Conservation (phyloP, 2,113 vertebrate species). For the Martes martes region DNA sequence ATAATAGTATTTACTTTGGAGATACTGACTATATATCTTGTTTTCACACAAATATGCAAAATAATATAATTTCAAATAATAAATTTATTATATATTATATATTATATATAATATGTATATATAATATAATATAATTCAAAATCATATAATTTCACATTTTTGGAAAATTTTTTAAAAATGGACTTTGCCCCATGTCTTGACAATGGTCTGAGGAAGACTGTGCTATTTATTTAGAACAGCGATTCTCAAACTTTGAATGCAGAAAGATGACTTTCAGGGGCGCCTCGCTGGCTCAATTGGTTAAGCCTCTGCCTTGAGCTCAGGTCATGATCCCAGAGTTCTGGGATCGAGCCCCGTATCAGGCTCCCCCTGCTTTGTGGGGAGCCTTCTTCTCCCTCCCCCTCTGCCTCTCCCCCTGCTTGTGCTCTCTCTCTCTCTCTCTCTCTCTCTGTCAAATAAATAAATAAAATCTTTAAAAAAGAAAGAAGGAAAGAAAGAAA, state of each 20-base stretch:
- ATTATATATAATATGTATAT: too few relatives aligned
- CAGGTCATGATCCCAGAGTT: too few relatives aligned
- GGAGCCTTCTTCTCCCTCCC: too few relatives aligned
- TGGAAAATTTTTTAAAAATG: not conserved
- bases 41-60: not conserved
- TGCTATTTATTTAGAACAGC: not conserved
- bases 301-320: too few relatives aligned
- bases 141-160: not conserved
- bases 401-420: too few relatives aligned
- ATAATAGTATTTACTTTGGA: not conserved
- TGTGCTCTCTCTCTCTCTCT: too few relatives aligned
- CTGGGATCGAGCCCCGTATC: too few relatives aligned
- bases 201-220: not conserved
- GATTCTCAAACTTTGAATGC: not conserved
- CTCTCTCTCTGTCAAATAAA: too few relatives aligned
- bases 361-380: too few relatives aligned
- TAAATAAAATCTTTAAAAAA: too few relatives aligned
- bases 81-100: too few relatives aligned
- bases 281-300: too few relatives aligned
- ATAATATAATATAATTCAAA: not conserved
- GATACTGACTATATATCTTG: not conserved
- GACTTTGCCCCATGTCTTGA: not conserved
- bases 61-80: not conserved
- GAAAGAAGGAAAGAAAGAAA: not conserved
- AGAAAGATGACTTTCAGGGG: not conserved